A percentile compares a stretch with the other conserved stretches of the same genome.
These are phyloP conservation scores for Pemphigus obesinymphae DNA, from an alignment of 1,140 invertebrate species.

Conservation along the genomic window DNA sequence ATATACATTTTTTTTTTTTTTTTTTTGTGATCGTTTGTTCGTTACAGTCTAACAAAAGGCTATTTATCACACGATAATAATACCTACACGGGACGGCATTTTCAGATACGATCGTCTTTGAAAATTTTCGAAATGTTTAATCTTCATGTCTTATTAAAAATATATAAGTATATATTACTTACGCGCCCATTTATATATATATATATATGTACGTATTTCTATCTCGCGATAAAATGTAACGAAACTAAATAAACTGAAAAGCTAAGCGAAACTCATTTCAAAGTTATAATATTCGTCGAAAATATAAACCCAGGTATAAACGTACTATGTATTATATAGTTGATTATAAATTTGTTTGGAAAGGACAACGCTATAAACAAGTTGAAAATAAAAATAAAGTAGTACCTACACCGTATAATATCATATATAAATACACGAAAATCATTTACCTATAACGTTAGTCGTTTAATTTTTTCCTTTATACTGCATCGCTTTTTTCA, in stretches of 20 bases:
- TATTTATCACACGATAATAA: no score
- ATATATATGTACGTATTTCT: background rate
- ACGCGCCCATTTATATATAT: background rate
- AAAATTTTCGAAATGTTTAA: no score
- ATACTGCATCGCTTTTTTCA: background rate
- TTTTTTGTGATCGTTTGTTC: no score
- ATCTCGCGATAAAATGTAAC: background rate
- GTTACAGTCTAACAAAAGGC: no score
- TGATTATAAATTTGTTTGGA: background rate
- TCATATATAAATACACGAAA: background rate
- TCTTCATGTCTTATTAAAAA: background rate
- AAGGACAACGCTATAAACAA: background rate
- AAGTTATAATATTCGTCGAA: background rate
- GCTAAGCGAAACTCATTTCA: background rate
- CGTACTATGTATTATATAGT: background rate
- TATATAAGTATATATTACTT: background rate
- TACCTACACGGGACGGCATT: no score
- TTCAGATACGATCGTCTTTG: background rate
- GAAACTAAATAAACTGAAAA: background rate
- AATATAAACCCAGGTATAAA: background rate
- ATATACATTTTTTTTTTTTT: no score
- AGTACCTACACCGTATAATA: no score
- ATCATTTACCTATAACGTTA: background rate
- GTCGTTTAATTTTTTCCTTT: background rate
- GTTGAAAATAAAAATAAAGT: background rate